Conservation (phyloP, 2,888 invertebrate genomes). For the Tenodera sinensis region DNA sequence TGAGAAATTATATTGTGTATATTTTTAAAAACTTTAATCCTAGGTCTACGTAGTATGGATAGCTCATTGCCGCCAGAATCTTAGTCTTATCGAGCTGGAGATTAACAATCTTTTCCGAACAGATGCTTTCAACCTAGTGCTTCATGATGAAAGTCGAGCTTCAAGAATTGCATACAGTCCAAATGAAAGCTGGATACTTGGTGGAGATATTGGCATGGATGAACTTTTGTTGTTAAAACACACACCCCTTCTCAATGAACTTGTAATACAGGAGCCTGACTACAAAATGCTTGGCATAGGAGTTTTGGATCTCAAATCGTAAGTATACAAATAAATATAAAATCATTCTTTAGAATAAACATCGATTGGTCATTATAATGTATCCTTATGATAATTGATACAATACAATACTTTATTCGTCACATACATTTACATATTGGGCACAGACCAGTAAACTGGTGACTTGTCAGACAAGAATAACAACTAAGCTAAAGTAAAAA, state of each 20-base stretch:
- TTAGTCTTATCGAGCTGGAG: conserved; percentile 60
- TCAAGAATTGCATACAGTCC: conserved; percentile 45
- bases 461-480: no score
- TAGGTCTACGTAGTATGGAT: conserved; percentile 62
- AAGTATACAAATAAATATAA: background rate
- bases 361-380: no score
- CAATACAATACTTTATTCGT: no score
- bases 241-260: conserved; percentile 55
- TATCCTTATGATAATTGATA: no score
- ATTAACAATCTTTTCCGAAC: conserved; percentile 58
- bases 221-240: conserved; percentile 56
- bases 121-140: conserved; percentile 55
- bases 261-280: background rate
- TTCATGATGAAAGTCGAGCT: conserved; percentile 19
- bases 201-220: conserved; percentile 51
- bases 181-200: conserved; percentile 53
- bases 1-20: background rate
- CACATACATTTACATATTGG: no score
- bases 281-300: background rate
- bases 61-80: conserved; percentile 56
- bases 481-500: no score
- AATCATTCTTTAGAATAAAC: no score
- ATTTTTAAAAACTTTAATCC: conserved; percentile 13
- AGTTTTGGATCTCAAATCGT: background rate
- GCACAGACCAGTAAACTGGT: no score